These are phyloP conservation scores for Harpalus rufipes DNA, from an alignment of 2,888 invertebrate species.

Conservation along the genomic window DNA sequence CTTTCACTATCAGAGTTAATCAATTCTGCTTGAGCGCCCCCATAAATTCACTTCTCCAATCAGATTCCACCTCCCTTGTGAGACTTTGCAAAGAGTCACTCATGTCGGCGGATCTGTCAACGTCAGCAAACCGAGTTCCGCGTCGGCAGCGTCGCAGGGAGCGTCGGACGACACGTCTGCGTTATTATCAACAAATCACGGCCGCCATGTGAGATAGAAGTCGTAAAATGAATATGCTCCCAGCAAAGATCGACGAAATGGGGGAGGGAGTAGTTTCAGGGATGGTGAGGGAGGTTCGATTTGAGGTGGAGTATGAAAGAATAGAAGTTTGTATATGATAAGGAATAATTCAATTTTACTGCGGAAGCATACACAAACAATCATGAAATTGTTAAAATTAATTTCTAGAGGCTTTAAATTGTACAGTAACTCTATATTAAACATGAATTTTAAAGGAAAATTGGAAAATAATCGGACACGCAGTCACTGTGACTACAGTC, in stretches of 20 bases:
- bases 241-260: not conserved
- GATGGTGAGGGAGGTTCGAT: not conserved
- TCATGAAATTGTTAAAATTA: no score
- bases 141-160: conserved; percentile 16
- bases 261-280: not conserved
- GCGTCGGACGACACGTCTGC: conserved; percentile 21
- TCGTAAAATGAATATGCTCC: conserved; percentile 44
- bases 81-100: conserved; percentile 24
- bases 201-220: conserved; percentile 17
- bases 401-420: no score
- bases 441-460: no score
- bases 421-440: no score
- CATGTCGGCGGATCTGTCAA: conserved; percentile 46
- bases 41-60: conserved; percentile 26
- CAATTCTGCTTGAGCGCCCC: not conserved
- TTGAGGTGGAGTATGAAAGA: no score
- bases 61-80: conserved; percentile 11
- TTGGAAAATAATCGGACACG: no score
- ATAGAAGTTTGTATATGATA: no score
- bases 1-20: conserved; percentile 7
- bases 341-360: no score
- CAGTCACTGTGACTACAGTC: no score
- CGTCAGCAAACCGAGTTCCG: conserved; percentile 23
- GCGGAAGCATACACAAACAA: no score
- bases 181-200: conserved; percentile 48